A percentile compares a stretch with the other conserved stretches of the same genome.
Conservation (phyloP, 2,113 vertebrate species). For the Antechinus stuartii region DNA sequence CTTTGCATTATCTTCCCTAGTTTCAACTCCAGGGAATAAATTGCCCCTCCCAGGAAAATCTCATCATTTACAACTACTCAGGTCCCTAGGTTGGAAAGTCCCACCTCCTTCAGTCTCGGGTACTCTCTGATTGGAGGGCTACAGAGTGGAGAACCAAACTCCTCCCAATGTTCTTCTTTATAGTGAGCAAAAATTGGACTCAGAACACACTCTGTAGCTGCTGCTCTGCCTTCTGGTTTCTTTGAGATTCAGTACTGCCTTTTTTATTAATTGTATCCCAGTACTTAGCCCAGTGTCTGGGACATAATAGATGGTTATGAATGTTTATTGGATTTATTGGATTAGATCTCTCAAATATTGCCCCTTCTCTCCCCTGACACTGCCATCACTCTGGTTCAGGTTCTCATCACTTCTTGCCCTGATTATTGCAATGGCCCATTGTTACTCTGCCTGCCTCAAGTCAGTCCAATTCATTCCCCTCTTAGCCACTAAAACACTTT, state of each 20-base stretch:
- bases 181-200: neutral
- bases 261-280: neutral
- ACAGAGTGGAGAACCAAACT: neutral
- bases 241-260: neutral
- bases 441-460: neutral
- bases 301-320: neutral
- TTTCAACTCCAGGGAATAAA: neutral
- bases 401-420: neutral
- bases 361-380: neutral
- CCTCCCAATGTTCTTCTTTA: neutral
- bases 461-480: neutral
- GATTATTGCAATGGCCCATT: neutral
- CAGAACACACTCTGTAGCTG: neutral
- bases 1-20: neutral
- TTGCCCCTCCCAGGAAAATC: neutral
- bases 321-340: neutral
- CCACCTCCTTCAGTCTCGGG: neutral
- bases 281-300: neutral
- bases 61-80: neutral
- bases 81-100: neutral
- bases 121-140: neutral
- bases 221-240: neutral
- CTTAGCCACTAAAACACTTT: neutral
- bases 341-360: neutral
- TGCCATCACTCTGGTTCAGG: neutral